Base-by-base conservation (phyloP, 2,797 vertebrate species). In the Pteronotus mesoamericanus region DNA sequence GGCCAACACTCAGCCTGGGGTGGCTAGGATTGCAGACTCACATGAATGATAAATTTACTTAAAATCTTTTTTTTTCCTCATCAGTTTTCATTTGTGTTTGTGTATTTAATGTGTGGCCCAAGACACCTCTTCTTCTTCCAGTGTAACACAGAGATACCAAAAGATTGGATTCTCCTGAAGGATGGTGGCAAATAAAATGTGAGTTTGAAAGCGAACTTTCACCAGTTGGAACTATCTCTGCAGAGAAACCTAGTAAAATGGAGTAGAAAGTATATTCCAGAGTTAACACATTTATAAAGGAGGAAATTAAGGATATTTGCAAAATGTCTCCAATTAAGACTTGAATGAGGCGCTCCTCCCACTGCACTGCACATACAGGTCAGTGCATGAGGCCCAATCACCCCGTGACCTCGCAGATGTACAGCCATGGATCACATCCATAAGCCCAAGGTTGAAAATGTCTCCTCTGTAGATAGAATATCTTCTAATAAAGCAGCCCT, bases 361-460 rank as follows among this genome's bases (percentile, higher is more conserved):
- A 6, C 37, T 37, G 37, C 10, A 39, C 22, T 42, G 21, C 42
- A 42, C 19, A 26, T 2, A 37, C 6, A 21, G 4, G 11, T 42
- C 37, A 22, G 12, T 53, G 9, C 6, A 2, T 22, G 75, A 78
- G 75, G 11, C 75, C 3, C 0, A 14, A 7, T 78, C 21, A 22
- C 5, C 11, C 12, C 2, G 1, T 59, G 51, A 53, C n/a, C 48
- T 37, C 78, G n/a, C 21, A 53, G n/a, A 0, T 10, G 1, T 24
- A n/a, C 11, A 21, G 6, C 48, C 11, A 15, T 24, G 48, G 48
- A 15, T 21, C 6, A 34, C 48, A 34, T 78, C 75, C 2, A 3
- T n/a, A 53, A 12, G 7, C 53, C 96, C 97, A 96, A 99, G 99
- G 99, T 99, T 96, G 99, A 99, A 98, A 99, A 99, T 64, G 99